phyloP scores from a whole-genome alignment of 2,888 invertebrate species.

The Lamellibrachia columna region DNA sequence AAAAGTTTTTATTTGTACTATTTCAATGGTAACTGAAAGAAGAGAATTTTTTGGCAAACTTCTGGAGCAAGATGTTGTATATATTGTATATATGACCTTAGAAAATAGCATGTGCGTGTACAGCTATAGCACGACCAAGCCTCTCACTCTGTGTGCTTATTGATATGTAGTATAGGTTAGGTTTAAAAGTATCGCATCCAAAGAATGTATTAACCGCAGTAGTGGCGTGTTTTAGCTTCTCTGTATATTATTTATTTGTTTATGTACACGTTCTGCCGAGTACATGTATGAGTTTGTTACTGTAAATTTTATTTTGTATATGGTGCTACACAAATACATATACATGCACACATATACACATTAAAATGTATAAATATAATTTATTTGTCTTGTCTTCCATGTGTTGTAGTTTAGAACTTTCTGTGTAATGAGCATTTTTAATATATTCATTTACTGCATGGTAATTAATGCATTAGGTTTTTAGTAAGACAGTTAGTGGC shows the following conservation, averaged over 20 bases:
- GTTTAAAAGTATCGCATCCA: neutral
- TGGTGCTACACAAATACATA: neutral
- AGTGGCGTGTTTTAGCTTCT: neutral
- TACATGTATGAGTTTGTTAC: neutral
- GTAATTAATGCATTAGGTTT: neutral
- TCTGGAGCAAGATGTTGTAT: neutral
- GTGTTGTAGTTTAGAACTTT: neutral
- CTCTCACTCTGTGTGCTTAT: neutral
- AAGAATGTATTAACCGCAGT: neutral
- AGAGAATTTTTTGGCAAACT: neutral
- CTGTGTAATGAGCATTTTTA: neutral
- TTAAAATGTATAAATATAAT: too few relatives aligned
- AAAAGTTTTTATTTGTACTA: neutral
- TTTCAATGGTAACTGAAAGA: neutral
- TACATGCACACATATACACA: neutral
- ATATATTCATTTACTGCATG: neutral
- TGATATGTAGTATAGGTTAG: neutral
- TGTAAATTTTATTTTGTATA: neutral
- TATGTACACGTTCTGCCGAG: neutral
- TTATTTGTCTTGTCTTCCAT: neutral
- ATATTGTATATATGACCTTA: neutral
- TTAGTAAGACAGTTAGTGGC: too few relatives aligned
- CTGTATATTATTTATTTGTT: constrained; percentile 11
- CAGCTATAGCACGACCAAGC: neutral
- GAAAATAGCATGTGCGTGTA: neutral